These are phyloP conservation scores for Apteryx owenii DNA, from an alignment of 2,113 vertebrate species.

Conservation along the genomic window DNA sequence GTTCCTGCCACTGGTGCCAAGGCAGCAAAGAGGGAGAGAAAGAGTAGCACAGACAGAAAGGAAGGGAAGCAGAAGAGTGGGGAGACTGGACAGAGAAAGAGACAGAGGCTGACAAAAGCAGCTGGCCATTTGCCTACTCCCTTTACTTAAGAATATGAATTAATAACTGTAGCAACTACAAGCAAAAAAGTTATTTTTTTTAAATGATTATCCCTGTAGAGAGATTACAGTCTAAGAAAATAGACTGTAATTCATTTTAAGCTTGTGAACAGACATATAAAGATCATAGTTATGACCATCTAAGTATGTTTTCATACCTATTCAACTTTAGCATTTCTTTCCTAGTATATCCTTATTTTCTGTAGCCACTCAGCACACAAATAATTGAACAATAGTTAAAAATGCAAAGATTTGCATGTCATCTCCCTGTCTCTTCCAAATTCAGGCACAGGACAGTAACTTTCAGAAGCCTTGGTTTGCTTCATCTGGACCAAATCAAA, in stretches of 20 bases:
- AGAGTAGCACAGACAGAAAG: not conserved
- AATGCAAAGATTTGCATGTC: not conserved
- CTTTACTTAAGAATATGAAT: not conserved
- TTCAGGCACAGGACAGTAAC: not conserved
- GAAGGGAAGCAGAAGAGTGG: not conserved
- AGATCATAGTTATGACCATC: not conserved
- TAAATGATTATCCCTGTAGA: not conserved
- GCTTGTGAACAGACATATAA: not conserved
- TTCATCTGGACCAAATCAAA: too few species aligned
- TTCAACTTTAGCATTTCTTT: not conserved
- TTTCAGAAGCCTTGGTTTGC: not conserved
- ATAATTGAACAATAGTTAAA: not conserved
- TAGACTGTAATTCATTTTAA: not conserved
- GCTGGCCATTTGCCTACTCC: not conserved
- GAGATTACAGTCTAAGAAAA: not conserved
- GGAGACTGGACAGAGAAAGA: not conserved
- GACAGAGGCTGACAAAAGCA: not conserved
- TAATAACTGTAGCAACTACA: not conserved
- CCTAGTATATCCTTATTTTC: not conserved
- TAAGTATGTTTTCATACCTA: not conserved
- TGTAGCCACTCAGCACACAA: not conserved
- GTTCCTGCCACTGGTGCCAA: rapidly evolving
- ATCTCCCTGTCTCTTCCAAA: not conserved
- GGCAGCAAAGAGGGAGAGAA: not conserved
- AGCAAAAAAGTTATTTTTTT: not conserved